Percentiles rank a stretch among this genome's conserved stretches.
Conservation (phyloP, 2,888 invertebrate genomes). For the Pseudolycoriella hygida region DNA sequence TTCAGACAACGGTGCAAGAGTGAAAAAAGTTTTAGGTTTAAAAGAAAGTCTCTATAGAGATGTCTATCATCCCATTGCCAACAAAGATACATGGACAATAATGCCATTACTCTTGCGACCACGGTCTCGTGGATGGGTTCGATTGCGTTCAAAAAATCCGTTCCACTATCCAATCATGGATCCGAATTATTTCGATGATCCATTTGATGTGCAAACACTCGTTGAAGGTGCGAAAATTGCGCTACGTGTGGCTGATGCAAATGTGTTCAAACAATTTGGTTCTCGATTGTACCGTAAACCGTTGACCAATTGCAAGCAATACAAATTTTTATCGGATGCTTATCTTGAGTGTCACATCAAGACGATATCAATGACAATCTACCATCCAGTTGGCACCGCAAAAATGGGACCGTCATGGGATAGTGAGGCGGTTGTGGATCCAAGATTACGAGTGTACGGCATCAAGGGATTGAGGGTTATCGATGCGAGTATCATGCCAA, state of each 20-base stretch:
- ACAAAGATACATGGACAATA: slow-evolving; percentile 56
- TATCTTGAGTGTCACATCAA: slow-evolving; percentile 78
- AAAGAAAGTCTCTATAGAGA: slow-evolving; percentile 64
- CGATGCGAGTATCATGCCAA: slow-evolving; percentile 78
- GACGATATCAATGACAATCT: slow-evolving; percentile 77
- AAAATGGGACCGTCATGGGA: slow-evolving; percentile 78
- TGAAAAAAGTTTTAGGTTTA: slow-evolving; percentile 58
- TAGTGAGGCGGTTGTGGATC: slow-evolving; percentile 64
- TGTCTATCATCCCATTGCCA: slow-evolving; percentile 63
- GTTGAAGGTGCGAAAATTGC: slow-evolving; percentile 72
- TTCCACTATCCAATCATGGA: slow-evolving; percentile 75
- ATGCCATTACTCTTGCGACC: slow-evolving; percentile 72
- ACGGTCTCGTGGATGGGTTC: slow-evolving; percentile 58
- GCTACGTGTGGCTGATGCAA: slow-evolving; percentile 49
- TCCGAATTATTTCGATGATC: slow-evolving; percentile 80
- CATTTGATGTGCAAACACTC: slow-evolving; percentile 56
- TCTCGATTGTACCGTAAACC: slow-evolving; percentile 56
- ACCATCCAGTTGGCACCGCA: slow-evolving; percentile 74
- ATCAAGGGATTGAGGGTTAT: slow-evolving; percentile 61
- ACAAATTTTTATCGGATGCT: slow-evolving; percentile 55
- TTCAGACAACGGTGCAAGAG: slow-evolving; percentile 58
- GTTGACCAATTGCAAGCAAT: slow-evolving; percentile 59
- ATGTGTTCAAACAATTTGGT: slow-evolving; percentile 65
- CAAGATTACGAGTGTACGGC: slow-evolving; percentile 58
- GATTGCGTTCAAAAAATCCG: slow-evolving; percentile 63